Evolutionary conservation across 2,888 invertebrate genomes (phyloP), one percentile per base, ranked within the genome.

Genomic region (Choristoneura rosaceana): DNA sequence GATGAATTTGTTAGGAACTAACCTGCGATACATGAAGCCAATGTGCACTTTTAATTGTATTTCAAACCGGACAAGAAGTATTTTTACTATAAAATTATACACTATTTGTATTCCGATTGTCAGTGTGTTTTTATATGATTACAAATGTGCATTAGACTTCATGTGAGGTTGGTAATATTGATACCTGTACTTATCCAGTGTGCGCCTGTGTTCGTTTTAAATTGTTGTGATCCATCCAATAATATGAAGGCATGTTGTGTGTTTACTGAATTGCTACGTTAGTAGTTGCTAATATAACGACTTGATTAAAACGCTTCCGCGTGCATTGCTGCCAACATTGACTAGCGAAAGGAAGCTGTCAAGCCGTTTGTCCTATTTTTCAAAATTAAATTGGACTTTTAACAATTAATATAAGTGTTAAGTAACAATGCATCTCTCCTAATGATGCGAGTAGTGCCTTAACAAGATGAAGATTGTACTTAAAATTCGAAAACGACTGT

Each of bases 101-200:
- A 25, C 17, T 52, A 52, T 25, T 55, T 12, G 55, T 55, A 55
- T 55, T 55, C 25, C 55, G 8, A 55, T 14, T 7, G 52, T 52
- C 17, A 17, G 2, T 12, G 63, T 70, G 47, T 63, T 63, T 12
- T 70, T 63, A 58, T 68, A 68, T 63, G 58, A 63, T 62, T 63
- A 47, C 47, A 67, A 71, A 71, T 71, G 71, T 71, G 67, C 62
- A 68, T 68, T 68, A 67, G 67, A 68, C 41, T 67, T 67, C 71
- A 68, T 71, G 71, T 62, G 63, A 55, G 71, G 66, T 68, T 67
- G 61, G 71, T 84, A 81, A 82, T 87, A 93, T 94, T 94, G 93
- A 93, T 94, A 94, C 94, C 93, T 94, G 93, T 94, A 90, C 93
- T 93, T 94, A 93, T 92, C 93, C 89, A 89, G 92, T 92, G 87